Evolutionary conservation across 2,797 vertebrate genomes (phyloP).

Genomic region (Heterohyrax brucei): DNA sequence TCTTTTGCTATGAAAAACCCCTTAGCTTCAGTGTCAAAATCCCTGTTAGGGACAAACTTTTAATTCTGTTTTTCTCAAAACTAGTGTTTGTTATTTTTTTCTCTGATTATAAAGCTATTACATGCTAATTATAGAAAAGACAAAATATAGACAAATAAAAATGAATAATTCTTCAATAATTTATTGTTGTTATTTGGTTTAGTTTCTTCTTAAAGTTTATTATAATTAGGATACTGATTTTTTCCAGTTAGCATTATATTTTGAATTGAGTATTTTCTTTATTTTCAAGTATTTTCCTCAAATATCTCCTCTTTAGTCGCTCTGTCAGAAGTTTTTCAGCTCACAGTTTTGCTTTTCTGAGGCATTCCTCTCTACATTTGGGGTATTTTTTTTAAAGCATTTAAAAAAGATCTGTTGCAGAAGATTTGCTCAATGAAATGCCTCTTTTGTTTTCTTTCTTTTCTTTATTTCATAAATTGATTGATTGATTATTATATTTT

Average conservation of each 20-base stretch:
- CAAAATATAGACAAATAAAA: background rate
- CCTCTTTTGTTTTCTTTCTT: no score
- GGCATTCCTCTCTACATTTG: background rate
- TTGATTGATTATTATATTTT: no score
- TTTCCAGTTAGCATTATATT: background rate
- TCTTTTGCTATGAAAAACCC: background rate
- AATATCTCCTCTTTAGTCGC: background rate
- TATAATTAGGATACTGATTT: background rate
- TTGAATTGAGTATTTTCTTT: background rate
- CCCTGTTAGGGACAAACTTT: background rate
- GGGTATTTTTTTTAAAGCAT: no score
- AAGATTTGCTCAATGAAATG: no score
- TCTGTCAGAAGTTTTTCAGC: background rate
- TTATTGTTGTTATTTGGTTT: background rate
- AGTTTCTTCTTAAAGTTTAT: background rate
- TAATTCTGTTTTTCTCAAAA: background rate
- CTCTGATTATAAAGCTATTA: background rate
- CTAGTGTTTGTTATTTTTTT: background rate
- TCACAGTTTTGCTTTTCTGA: background rate
- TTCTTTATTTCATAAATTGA: no score
- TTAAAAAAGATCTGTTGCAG: no score
- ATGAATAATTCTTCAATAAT: background rate
- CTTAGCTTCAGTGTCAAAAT: background rate
- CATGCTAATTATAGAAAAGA: background rate
- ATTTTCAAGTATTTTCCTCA: background rate